phyloP scores from a whole-genome alignment of 2,888 invertebrate species.

The Dolichopus griseipennis region DNA sequence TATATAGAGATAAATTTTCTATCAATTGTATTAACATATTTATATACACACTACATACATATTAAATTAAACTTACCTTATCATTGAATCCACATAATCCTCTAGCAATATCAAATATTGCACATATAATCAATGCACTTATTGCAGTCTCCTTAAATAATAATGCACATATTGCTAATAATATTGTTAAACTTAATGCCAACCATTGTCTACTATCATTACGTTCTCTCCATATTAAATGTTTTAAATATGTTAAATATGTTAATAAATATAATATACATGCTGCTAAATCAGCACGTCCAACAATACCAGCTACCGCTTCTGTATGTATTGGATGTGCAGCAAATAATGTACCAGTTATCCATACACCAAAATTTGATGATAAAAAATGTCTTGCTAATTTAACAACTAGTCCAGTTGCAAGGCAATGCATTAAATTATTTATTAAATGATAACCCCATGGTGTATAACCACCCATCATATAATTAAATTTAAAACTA shows the following conservation, averaged over 20 bases:
- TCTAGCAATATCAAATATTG: conserved; percentile 72
- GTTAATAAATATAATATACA: conserved; percentile 84
- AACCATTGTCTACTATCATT: conserved; percentile 46
- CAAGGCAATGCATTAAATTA: conserved; percentile 74
- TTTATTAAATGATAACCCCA: conserved; percentile 81
- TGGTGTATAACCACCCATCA: conserved; percentile 67
- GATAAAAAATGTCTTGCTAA: conserved; percentile 65
- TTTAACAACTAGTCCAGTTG: conserved; percentile 72
- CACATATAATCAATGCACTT: conserved; percentile 83
- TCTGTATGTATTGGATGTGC: conserved; percentile 95
- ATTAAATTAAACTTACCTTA: conserved; percentile 47
- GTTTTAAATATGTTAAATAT: conserved; percentile 75
- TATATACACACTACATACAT: neutral
- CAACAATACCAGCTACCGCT: conserved; percentile 92
- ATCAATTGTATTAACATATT: neutral
- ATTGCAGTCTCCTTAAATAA: conserved; percentile 94
- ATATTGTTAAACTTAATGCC: conserved; percentile 53
- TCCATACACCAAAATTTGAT: conserved; percentile 57
- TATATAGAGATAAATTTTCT: neutral
- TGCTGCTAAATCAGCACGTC: conserved; percentile 87
- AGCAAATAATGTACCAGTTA: conserved; percentile 82
- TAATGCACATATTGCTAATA: conserved; percentile 70
- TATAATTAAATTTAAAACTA: conserved; percentile 76
- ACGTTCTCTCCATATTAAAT: conserved; percentile 56
- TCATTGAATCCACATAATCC: conserved; percentile 43